phyloP scores from a whole-genome alignment of 1,140 invertebrate species.

The Steinernema feltiae region DNA sequence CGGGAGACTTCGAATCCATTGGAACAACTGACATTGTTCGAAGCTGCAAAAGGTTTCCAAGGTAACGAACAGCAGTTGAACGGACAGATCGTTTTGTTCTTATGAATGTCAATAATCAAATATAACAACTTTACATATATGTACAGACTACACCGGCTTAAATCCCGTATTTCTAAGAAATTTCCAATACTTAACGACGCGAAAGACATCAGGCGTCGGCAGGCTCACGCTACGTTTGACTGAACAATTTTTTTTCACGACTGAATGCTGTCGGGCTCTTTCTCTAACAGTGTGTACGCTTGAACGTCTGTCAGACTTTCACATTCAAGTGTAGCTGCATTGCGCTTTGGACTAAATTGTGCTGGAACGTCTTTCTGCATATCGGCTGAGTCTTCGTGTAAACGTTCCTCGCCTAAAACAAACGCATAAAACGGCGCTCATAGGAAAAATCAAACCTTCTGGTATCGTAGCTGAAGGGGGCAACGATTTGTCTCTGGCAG shows the following conservation, averaged over 20 bases:
- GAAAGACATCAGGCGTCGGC: neutral
- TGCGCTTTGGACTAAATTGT: neutral
- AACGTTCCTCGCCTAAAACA: neutral
- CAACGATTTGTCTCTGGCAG: neutral
- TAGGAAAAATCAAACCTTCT: neutral
- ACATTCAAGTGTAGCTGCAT: neutral
- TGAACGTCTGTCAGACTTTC: neutral
- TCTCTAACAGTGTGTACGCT: slow-evolving; percentile 1
- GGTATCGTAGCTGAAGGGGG: neutral
- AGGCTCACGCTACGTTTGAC: too few species aligned
- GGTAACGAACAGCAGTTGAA: too few species aligned
- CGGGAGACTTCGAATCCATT: neutral
- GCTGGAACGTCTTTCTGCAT: neutral
- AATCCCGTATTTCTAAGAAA: slow-evolving; percentile 2
- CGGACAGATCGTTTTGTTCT: too few species aligned
- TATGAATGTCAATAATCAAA: neutral
- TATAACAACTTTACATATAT: neutral
- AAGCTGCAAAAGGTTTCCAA: too few species aligned
- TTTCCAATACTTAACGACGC: neutral
- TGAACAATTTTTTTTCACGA: neutral
- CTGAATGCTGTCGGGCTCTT: neutral
- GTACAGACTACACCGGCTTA: neutral
- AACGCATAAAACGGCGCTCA: neutral
- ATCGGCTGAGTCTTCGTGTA: neutral
- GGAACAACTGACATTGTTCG: neutral